Evolutionary conservation across 2,113 vertebrate genomes (phyloP).

Genomic region (Spilogale gracilis): DNA sequence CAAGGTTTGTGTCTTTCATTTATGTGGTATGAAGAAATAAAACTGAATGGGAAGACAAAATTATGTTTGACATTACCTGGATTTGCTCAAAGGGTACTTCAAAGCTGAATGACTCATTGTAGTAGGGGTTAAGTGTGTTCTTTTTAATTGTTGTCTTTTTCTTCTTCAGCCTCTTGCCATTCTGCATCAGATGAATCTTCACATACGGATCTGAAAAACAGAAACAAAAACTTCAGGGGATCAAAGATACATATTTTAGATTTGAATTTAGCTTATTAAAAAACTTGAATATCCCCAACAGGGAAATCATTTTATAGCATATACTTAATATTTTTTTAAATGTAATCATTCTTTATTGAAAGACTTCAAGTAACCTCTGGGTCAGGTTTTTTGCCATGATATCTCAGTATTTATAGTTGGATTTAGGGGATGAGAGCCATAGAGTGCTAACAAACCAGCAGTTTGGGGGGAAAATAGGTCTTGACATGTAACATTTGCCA

Average conservation of each 20-base stretch:
- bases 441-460: not conserved
- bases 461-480: not conserved
- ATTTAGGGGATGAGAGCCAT: not conserved
- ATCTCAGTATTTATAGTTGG: not conserved
- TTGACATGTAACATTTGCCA: slow-evolving; percentile 6
- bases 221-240: slow-evolving; percentile 65
- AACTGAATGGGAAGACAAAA: slow-evolving; percentile 74
- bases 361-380: not conserved
- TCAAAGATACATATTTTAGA: slow-evolving; percentile 14
- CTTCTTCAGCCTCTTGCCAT: slow-evolving; percentile 99
- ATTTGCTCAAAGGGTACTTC: slow-evolving; percentile 99
- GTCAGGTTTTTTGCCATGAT: not conserved
- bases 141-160: slow-evolving; percentile 99
- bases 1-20: slow-evolving; percentile 77
- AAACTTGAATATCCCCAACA: not conserved
- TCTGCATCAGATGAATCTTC: slow-evolving; percentile 99
- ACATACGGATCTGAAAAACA: slow-evolving; percentile 95
- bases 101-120: slow-evolving; percentile 99
- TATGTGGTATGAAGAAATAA: slow-evolving; percentile 73
- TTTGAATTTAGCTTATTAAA: slow-evolving; percentile 4
- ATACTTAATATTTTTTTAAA: not conserved
- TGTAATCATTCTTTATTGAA: not conserved
- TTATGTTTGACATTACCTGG: slow-evolving; percentile 92
- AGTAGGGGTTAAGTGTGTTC: slow-evolving; percentile 99
- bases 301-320: not conserved